Conservation (phyloP, 2,113 vertebrate genomes). For the Periophthalmodon schlosseri region DNA sequence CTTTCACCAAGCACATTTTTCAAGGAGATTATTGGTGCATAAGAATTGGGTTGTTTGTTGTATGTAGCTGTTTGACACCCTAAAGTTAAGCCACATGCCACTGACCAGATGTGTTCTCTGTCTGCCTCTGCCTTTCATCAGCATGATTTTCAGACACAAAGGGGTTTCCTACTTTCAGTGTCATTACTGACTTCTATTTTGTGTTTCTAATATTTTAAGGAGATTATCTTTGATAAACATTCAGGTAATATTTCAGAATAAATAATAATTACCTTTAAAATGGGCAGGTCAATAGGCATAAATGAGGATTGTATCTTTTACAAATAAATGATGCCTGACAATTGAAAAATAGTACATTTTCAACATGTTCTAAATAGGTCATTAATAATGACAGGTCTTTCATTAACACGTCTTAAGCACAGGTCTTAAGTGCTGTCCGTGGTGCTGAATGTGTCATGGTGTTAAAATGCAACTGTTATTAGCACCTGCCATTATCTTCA, state of each 20-base stretch:
- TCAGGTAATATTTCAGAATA: not conserved
- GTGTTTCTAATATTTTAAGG: not conserved
- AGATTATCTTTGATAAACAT: too few species aligned
- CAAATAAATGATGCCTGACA: not conserved
- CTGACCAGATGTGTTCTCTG: conserved; percentile 53
- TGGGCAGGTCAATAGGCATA: too few species aligned
- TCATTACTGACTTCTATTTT: not conserved
- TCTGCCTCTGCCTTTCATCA: conserved; percentile 14
- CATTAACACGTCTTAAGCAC: conserved; percentile 12
- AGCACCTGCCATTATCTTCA: not conserved
- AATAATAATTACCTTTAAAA: not conserved
- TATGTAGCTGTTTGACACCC: conserved; percentile 49
- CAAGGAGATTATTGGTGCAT: not conserved
- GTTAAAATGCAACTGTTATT: conserved; percentile 12
- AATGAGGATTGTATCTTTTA: not conserved
- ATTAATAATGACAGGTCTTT: not conserved
- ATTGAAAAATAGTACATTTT: not conserved
- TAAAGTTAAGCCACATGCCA: conserved; percentile 49
- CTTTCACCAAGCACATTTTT: conserved; percentile 5
- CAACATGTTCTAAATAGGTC: not conserved
- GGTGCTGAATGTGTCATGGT: conserved; percentile 63
- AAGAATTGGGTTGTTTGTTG: conserved; percentile 13
- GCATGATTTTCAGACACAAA: conserved; percentile 7
- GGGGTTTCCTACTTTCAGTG: conserved; percentile 20
- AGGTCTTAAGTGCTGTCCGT: conserved; percentile 62